These are phyloP conservation scores for Drosophila guanche DNA, from an alignment of 1,140 invertebrate genomes.

Conservation along the genomic window DNA sequence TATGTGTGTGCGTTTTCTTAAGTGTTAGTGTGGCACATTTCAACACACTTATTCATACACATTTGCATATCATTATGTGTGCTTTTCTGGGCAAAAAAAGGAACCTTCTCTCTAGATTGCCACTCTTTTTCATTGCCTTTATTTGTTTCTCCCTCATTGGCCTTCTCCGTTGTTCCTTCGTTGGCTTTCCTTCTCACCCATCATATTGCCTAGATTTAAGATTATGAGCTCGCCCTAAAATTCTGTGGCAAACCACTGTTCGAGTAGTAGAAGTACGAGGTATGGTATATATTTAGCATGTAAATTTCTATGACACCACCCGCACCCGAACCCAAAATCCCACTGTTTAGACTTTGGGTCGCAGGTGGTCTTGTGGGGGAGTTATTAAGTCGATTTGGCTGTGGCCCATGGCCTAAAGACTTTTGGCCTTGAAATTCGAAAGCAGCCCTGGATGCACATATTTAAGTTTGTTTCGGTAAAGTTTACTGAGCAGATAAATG, in stretches of 20 bases:
- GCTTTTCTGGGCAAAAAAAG: conserved; percentile 40
- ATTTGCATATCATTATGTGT: conserved; percentile 77
- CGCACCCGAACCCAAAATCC: conserved; percentile 14
- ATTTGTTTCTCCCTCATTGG: conserved; percentile 16
- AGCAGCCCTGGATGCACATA: conserved; percentile 20
- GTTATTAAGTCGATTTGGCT: conserved; percentile 66
- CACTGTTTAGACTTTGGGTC: conserved; percentile 28
- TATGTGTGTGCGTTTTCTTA: conserved; percentile 20
- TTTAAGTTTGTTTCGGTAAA: conserved; percentile 28
- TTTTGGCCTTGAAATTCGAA: conserved; percentile 21
- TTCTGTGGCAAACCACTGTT: conserved; percentile 68
- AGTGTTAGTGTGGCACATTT: conserved; percentile 54
- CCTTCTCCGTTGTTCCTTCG: neutral
- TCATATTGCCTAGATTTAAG: conserved; percentile 79
- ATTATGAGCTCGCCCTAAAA: conserved; percentile 70
- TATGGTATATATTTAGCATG: conserved; percentile 42
- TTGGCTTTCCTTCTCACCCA: conserved; percentile 14
- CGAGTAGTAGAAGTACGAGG: conserved; percentile 34
- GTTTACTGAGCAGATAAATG: conserved; percentile 10
- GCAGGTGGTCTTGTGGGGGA: conserved; percentile 49
- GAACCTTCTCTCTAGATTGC: conserved; percentile 1
- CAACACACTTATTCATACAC: conserved; percentile 75
- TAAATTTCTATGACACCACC: conserved; percentile 54
- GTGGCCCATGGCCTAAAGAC: conserved; percentile 42
- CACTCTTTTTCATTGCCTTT: neutral